Evolutionary conservation across 2,888 invertebrate species (phyloP), one percentile per base, ranked within the genome.

Genomic region (Tillus elongatus): DNA sequence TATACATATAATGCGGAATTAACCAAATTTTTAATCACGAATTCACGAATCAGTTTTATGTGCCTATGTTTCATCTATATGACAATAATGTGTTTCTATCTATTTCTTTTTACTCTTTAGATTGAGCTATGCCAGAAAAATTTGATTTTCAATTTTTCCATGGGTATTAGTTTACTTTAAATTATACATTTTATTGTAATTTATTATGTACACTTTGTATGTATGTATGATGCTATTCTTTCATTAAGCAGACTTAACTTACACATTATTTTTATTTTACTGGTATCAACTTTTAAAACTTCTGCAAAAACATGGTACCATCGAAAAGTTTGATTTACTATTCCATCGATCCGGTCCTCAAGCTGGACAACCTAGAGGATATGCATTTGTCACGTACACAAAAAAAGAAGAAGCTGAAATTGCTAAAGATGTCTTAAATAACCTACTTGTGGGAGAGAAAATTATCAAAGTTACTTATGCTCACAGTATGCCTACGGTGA

Each of bases 281-380:
- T 73, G 89, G 89, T 90, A 81, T 81, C 84, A 90, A 78, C 79
- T 95, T 74, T 74, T 95, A 71, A 93, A 93, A 87, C 79, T 93
- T 71, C 77, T 90, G 71, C 90, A 92, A 79, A 84, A 85, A 77
- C 84, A 86, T 76, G 93, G 93, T 64, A 73, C 77, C 61, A 85
- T 93, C 60, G 87, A 89, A 72, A 91, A 92, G 79, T 92, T 93
- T 70, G 93, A 95, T 70, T 83, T 92, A 70, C 77, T 95, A 50
- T 92, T 91, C 64, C 91, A 93, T 67, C 89, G 90, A 50, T 79
- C 82, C 48, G 93, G 93, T 49, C 89, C 91, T 26, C 76, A 84
- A 50, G 77, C 79, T 49, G 92, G 92, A 35, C 87, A 87, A 62
- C 89, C 93, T 1, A 73, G 91, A 42, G 93, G 95, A 12, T 95